A percentile compares a stretch with the other conserved stretches of the same genome.
Evolutionary conservation across 2,113 vertebrate species (phyloP).

Genomic region (Illadopsis cleaveri): DNA sequence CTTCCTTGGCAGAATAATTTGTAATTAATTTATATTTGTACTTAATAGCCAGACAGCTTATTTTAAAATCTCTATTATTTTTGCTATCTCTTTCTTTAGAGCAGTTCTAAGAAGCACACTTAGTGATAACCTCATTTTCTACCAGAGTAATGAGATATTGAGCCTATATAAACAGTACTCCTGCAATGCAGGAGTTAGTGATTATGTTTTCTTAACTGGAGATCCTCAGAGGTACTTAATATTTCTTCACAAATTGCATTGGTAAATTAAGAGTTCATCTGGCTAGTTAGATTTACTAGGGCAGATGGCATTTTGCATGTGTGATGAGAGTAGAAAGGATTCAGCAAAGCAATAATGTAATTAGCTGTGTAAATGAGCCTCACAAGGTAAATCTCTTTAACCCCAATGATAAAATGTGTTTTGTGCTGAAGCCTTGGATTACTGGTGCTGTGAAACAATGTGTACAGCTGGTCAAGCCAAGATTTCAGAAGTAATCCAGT

Average conservation of each 20-base stretch:
- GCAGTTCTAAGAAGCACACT: background rate
- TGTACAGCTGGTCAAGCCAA: background rate
- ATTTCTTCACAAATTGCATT: constrained; percentile 7
- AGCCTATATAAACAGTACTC: background rate
- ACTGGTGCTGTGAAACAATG: constrained; percentile 48
- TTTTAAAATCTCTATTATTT: constrained; percentile 9
- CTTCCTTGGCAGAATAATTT: constrained; percentile 8
- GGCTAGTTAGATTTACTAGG: background rate
- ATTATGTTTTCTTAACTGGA: background rate
- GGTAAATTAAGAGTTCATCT: constrained; percentile 25
- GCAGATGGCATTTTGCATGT: constrained; percentile 29
- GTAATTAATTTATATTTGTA: background rate
- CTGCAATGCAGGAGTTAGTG: background rate
- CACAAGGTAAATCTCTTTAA: constrained; percentile 63
- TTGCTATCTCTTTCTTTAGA: background rate
- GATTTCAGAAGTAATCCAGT: constrained; percentile 33
- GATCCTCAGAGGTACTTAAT: background rate
- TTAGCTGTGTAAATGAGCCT: constrained; percentile 43
- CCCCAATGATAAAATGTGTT: constrained; percentile 45
- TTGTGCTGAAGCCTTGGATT: constrained; percentile 52
- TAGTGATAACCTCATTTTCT: background rate
- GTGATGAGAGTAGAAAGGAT: constrained; percentile 4
- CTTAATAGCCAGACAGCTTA: background rate
- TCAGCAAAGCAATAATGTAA: constrained; percentile 42
- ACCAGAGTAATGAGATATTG: background rate